Percentiles rank a stretch among this genome's conserved stretches.
phyloP scores from a whole-genome alignment of 2,888 invertebrate species.

The Apodemia mormo region DNA sequence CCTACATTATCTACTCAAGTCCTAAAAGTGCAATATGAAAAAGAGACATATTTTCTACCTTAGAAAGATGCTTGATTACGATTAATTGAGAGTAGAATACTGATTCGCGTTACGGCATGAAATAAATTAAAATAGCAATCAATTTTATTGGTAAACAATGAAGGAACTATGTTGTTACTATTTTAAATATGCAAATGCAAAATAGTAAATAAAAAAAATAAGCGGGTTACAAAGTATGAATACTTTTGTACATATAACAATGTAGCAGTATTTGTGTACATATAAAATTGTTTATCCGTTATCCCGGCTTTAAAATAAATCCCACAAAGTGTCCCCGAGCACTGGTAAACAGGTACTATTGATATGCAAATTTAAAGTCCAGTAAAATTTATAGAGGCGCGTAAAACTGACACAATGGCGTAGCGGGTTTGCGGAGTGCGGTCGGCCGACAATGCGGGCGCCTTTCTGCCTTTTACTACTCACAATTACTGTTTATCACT shows the following conservation, averaged over 20 bases:
- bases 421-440: slow-evolving; percentile 23
- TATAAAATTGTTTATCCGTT: slow-evolving; percentile 5
- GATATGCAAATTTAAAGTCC: slow-evolving; percentile 57
- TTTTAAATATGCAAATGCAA: no score
- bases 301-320: slow-evolving; percentile 5
- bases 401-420: slow-evolving; percentile 52
- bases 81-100: no score
- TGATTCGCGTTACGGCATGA: no score
- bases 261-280: slow-evolving; percentile 3
- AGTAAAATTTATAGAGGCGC: slow-evolving; percentile 54
- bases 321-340: slow-evolving; percentile 42
- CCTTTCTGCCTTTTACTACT: slow-evolving; percentile 50
- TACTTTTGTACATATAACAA: not conserved
- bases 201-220: not conserved
- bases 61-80: no score
- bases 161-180: no score
- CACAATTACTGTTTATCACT: slow-evolving; percentile 53
- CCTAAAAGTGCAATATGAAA: no score
- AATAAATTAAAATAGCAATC: no score
- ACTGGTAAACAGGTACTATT: slow-evolving; percentile 50
- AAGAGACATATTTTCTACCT: no score
- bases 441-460: slow-evolving; percentile 55
- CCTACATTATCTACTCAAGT: no score
- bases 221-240: not conserved
- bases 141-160: no score